Evolutionary conservation across 2,888 invertebrate genomes (phyloP).

Genomic region (Matsumyia berberina): DNA sequence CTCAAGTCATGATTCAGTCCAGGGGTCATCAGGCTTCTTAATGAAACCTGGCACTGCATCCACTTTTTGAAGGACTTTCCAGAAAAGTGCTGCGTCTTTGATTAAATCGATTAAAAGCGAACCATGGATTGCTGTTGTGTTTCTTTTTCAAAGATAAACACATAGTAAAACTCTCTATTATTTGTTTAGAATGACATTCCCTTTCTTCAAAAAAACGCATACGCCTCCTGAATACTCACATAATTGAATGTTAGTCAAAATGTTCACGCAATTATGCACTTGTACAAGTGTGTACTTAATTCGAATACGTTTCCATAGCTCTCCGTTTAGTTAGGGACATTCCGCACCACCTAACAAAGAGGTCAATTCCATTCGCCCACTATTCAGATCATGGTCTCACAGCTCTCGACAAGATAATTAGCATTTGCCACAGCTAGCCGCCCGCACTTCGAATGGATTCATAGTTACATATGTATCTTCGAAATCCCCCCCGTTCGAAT

Average conservation of each 20-base stretch:
- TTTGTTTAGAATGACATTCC: no score
- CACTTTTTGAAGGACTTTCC: no score
- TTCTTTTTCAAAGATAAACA: no score
- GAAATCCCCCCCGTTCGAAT: neutral
- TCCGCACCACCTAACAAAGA: conserved; percentile 71
- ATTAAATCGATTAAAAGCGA: no score
- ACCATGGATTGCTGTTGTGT: no score
- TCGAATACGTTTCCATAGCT: neutral
- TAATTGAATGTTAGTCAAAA: neutral
- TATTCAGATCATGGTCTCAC: conserved; percentile 69
- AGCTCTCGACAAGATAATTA: conserved; percentile 45
- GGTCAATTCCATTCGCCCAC: conserved; percentile 66
- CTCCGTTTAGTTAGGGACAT: conserved; percentile 37
- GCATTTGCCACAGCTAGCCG: conserved; percentile 26
- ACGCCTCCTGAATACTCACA: no score
- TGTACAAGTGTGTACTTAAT: neutral
- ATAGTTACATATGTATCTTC: neutral
- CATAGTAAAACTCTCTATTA: no score
- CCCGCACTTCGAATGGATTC: neutral
- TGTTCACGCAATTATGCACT: conserved; percentile 4
- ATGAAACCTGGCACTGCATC: no score
- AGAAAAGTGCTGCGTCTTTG: no score
- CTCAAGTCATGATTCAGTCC: no score
- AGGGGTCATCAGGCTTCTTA: no score
- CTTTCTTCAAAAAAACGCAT: no score